Conservation (phyloP, 30 jellyfish, hydroid and myxozoan species). For the Aurelia sp. region DNA sequence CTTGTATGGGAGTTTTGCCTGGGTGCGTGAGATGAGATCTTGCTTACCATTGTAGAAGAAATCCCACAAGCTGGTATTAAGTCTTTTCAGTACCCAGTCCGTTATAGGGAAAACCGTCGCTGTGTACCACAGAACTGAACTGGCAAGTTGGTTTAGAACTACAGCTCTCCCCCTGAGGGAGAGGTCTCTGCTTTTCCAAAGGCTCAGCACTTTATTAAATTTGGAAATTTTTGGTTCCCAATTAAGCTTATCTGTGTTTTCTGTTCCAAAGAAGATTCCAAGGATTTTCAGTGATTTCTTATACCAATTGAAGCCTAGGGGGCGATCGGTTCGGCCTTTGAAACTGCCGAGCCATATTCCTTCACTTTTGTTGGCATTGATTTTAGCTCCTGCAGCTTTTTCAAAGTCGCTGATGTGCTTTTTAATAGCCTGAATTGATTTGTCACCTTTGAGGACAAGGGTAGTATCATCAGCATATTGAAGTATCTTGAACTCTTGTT, state of each 20-base stretch:
- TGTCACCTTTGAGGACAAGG: background rate
- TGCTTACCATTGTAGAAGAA: slow-evolving; percentile 16
- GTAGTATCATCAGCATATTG: slow-evolving; percentile 54
- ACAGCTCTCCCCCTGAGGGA: slow-evolving; percentile 12
- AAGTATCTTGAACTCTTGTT: background rate
- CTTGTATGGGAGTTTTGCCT: slow-evolving; percentile 35
- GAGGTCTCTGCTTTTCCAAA: slow-evolving; percentile 28
- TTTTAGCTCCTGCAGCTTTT: slow-evolving; percentile 53
- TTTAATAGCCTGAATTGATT: background rate
- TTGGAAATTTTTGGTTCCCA: slow-evolving; percentile 17
- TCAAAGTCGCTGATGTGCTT: slow-evolving; percentile 4
- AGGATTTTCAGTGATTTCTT: slow-evolving; percentile 28
- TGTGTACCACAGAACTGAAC: slow-evolving; percentile 35
- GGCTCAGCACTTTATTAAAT: slow-evolving; percentile 4
- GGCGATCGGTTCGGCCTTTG: slow-evolving; percentile 25
- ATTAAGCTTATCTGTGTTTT: background rate
- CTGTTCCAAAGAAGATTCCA: background rate
- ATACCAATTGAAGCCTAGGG: slow-evolving; percentile 25
- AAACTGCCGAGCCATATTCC: slow-evolving; percentile 59
- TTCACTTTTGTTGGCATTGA: slow-evolving; percentile 25
- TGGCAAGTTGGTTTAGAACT: slow-evolving; percentile 18
- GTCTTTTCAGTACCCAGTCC: slow-evolving; percentile 11
- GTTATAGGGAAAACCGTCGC: slow-evolving; percentile 22
- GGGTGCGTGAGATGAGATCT: slow-evolving; percentile 10
- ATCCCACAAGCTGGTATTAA: slow-evolving; percentile 12